Base-by-base conservation (phyloP, 2,113 vertebrate species). In the Tricholaema leucomelas region DNA sequence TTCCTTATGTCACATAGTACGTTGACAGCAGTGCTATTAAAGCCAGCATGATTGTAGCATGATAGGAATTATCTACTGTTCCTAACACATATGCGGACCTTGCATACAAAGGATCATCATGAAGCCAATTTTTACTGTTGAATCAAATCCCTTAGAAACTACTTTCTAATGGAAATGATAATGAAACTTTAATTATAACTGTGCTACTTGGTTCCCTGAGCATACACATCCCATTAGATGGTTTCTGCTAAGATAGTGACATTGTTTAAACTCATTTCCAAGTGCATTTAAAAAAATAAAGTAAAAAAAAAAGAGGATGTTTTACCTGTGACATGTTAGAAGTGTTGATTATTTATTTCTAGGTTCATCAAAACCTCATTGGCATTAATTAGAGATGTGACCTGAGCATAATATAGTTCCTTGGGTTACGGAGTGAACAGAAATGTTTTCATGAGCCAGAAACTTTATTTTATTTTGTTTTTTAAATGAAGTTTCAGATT, bases 141-240 rank as follows among this genome's bases (percentile, higher is more conserved):
- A 94, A 76, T 78, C 85, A 93, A 96, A 90, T 92, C 94, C 78
- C 90, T 61, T 36, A 84, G 95, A 90, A 95, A 42, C 61, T 81
- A 58, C 90, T 93, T 96, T 94, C 87, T 97, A 95, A 96, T 95
- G 89, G 94, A 97, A 96, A 94, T 73, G 52, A 85, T 92, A 91
- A 96, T 91, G 94, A 91, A 97, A 95, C 60, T 91, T 95, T 97
- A 96, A 97, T 97, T 96, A 91, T 96, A 96, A 96, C 83, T 70
- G 42, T 95, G 91, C 88, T 94, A 52, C 46, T 89, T 85, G 87
- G 91, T 70, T 97, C 94, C 80, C 91, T 91, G 84, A 93, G 87
- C 61, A 13, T 88, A 89, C 74, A 94, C 91, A 95, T 96, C 87
- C 90, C 79, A 93, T 96, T 96, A 91, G 82, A 94, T 91, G 91